phyloP scores from a whole-genome alignment of 2,797 vertebrate genomes.

The Falco berigora region DNA sequence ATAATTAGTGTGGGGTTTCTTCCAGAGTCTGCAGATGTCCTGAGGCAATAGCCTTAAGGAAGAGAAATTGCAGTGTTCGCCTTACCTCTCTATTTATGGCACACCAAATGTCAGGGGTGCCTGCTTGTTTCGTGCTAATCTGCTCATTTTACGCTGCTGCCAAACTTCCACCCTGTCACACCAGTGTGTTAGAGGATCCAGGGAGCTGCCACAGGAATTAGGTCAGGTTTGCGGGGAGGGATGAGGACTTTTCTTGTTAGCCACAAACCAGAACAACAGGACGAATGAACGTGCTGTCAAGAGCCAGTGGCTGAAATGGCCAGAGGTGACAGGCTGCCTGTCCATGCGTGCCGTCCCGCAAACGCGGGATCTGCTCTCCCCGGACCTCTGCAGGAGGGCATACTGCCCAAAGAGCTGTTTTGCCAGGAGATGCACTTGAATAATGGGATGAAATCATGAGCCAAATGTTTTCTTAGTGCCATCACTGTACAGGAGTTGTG shows the following conservation, averaged over 20 bases:
- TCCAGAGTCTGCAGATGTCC: neutral
- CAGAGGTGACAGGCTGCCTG: neutral
- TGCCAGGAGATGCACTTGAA: neutral
- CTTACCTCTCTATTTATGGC: neutral
- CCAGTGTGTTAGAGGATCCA: neutral
- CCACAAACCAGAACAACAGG: neutral
- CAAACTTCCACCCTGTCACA: neutral
- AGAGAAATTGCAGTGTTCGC: neutral
- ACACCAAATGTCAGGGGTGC: neutral
- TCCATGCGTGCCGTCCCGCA: accelerated
- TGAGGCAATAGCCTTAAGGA: neutral
- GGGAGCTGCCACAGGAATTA: neutral
- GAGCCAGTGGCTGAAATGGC: neutral
- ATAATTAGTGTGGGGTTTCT: neutral
- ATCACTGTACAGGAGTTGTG: neutral
- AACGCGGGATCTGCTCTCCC: neutral
- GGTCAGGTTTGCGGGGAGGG: slow-evolving; percentile 7
- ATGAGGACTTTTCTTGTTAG: neutral
- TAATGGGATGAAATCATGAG: neutral
- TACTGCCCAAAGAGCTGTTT: neutral
- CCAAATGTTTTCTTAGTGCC: neutral
- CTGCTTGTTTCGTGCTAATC: neutral
- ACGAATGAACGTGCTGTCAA: neutral
- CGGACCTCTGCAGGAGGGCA: neutral
- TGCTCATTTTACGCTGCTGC: neutral